Evolutionary conservation across 2,797 vertebrate species (phyloP).

Genomic region (Loris lydekkerianus): DNA sequence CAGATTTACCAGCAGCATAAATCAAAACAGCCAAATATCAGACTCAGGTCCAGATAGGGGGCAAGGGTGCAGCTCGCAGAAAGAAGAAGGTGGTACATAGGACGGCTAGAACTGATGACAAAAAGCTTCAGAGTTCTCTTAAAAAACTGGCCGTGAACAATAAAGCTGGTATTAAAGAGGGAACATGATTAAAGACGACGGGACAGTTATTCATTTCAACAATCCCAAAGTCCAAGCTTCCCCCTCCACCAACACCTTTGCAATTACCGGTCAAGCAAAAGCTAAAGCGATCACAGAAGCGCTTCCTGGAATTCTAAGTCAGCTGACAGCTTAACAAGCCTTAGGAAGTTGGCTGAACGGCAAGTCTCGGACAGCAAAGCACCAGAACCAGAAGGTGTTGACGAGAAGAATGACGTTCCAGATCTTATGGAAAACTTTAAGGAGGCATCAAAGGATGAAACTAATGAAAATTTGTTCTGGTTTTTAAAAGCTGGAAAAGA

Average conservation of each 20-base stretch:
- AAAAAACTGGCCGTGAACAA: too few relatives aligned
- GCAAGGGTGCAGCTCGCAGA: slow-evolving; percentile 72
- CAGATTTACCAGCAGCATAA: too few relatives aligned
- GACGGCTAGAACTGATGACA: too few relatives aligned
- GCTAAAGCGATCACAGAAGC: slow-evolving; percentile 99
- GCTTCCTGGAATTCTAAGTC: slow-evolving; percentile 98
- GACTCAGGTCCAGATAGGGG: too few relatives aligned
- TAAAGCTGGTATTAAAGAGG: slow-evolving; percentile 86
- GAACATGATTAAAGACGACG: slow-evolving; percentile 99
- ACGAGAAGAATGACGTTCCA: slow-evolving; percentile 97
- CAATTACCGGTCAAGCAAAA: slow-evolving; percentile 98
- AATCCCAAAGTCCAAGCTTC: slow-evolving; percentile 99
- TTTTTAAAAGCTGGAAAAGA: slow-evolving; percentile 91
- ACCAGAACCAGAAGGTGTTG: slow-evolving; percentile 96
- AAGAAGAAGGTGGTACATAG: slow-evolving; percentile 94
- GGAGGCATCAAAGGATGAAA: slow-evolving; percentile 98
- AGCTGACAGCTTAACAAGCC: slow-evolving; percentile 98
- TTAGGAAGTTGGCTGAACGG: slow-evolving; percentile 98
- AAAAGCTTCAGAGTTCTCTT: too few relatives aligned
- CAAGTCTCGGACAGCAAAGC: slow-evolving; percentile 98
- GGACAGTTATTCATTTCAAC: slow-evolving; percentile 99
- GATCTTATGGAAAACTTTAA: slow-evolving; percentile 99
- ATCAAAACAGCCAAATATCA: too few relatives aligned
- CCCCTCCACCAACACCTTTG: slow-evolving; percentile 98
- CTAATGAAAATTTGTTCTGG: slow-evolving; percentile 88